Evolutionary conservation across 2,797 vertebrate genomes (phyloP), one percentile per base, ranked within the genome.

Genomic region (Acrossocheilus wenchowensis): DNA sequence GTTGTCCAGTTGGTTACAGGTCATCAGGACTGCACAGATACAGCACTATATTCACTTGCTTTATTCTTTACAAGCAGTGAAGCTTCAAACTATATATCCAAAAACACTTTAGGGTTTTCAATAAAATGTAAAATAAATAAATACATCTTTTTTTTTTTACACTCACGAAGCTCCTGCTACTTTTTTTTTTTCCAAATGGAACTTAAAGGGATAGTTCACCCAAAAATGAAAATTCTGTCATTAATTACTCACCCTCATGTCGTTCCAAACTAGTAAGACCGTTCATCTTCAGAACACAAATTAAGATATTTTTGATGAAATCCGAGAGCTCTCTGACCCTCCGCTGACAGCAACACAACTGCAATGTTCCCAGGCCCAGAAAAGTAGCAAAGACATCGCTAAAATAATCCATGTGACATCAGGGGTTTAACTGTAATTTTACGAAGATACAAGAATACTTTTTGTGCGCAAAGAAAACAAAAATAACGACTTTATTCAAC

Each of bases 1-100:
- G 69, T 75, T 73, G 66, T 87, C 85, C 81, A 19, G 34, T 62
- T 83, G 17, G 36, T 82, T 48, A 82, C 69, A 62, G 62, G 30
- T 72, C 74, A 81, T 81, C n/a, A 72, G 23, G 43, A 74, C 6
- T 50, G 17, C 64, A 83, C 6, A 39, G 43, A 85, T 23, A 39
- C 52, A 62, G 15, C 14, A 54, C 48, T 19, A 14, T 26, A 84
- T 52, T 8, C 8, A 75, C 26, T 50, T 60, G 39, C 36, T 60
- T 74, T 75, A 36, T 75, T 45, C 41, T 84, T 78, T n/a, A 17
- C 34, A 26, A 78, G 30, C 9, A 50, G 21, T 36, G 1, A 36
- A 80, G 54, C 30, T 21, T 19, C 15, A 84, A 23, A 52, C 26
- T 5, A 66, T 75, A 81, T 48, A 74, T 85, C 21, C 21, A 83